Percentiles rank a stretch among this genome's conserved stretches.
Evolutionary conservation across 2,113 vertebrate genomes (phyloP).

Genomic region (Hemibagrus wyckioides): DNA sequence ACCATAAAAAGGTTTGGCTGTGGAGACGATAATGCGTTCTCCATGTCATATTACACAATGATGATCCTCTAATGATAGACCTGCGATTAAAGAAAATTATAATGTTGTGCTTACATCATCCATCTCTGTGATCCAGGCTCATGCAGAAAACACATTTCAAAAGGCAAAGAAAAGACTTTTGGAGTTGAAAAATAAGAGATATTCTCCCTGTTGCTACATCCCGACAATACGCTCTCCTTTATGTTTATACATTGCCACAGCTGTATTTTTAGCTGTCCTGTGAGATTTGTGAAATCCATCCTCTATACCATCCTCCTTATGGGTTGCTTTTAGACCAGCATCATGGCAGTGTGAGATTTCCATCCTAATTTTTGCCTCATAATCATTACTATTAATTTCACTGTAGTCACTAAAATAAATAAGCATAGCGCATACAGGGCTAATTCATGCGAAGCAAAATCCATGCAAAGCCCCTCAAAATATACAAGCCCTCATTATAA

Average conservation of each 20-base stretch:
- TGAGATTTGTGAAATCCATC: not conserved
- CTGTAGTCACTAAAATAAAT: not conserved
- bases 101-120: not conserved
- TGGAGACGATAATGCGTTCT: not conserved
- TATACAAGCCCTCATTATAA: not conserved
- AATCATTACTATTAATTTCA: not conserved
- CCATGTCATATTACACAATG: not conserved
- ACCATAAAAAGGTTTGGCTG: not conserved
- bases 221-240: not conserved
- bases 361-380: not conserved
- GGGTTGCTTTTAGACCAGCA: not conserved
- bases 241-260: not conserved
- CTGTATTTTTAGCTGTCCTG: not conserved
- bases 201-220: not conserved
- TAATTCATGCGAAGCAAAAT: not conserved
- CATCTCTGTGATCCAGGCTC: not conserved
- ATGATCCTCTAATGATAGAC: not conserved
- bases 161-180: not conserved
- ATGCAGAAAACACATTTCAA: not conserved
- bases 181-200: not conserved
- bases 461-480: not conserved
- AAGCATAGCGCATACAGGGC: not conserved
- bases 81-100: not conserved
- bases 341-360: too few species aligned
- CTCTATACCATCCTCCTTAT: not conserved